Base-by-base conservation (phyloP, 2,797 vertebrate species). In the Mycteria americana region DNA sequence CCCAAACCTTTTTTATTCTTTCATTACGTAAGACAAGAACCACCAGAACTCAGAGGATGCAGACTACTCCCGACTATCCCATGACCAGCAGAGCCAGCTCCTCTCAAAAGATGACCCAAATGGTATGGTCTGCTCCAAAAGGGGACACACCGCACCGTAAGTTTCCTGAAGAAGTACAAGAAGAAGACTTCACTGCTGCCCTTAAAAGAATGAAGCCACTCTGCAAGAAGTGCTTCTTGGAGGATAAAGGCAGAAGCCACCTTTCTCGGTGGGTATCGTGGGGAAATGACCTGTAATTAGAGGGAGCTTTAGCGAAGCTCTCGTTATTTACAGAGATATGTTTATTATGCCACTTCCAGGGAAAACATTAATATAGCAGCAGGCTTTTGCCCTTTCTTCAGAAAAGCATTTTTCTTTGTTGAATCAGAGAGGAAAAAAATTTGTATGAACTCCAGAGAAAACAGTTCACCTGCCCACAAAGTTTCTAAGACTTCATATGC, bases 381-480 rank as follows among this genome's bases (percentile, higher is more conserved):
- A 83, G 73, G 63, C 39, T 35, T 72, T 60, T 67, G 74, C 80
- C 21, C 79, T 62, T 95, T 91, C 76, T 97, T 92, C 11, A 7
- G 74, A 88, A 73, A 75, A 92, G 76, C 73, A 70, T 18, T 85
- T 92, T 39, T 57, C 16, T 22, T 60, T 73, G 35, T 35, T 93
- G 93, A 94, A 73, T 89, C 41, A 53, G 56, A 63, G 70, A 83
- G 60, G 53, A 33, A 64, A 89, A 92, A 63, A 85, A 79, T 5
- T 17, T 92, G 51, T 93, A 92, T n/a, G 35, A 2, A 43, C 77
- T 95, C 93, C 96, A 98, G 96, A 95, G 62, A 92, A 98, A 97
- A 95, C 86, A 96, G 53, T 41, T 83, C 56, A 92, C 28, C 27
- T 96, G 77, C 75, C 74, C 72, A 56, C 25, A 93, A 85, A 41